Conservation (phyloP, 2,797 vertebrate genomes). For the Sebastes glaucus region DNA sequence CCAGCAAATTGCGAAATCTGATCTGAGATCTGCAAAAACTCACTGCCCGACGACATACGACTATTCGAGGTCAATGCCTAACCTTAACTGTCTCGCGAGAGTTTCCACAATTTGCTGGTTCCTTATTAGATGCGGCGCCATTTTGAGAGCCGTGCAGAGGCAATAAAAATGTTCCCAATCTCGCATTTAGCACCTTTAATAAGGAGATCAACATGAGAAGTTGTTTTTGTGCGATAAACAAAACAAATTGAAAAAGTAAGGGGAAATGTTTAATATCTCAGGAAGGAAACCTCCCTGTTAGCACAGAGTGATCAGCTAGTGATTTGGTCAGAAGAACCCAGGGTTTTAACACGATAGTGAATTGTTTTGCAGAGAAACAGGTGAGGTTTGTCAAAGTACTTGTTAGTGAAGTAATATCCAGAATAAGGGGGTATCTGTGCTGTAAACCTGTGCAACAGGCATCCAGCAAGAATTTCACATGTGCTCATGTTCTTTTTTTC, state of each 20-base stretch:
- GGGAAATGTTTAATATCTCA: neutral
- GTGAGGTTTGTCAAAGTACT: neutral
- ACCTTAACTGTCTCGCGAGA: no score
- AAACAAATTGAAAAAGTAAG: neutral
- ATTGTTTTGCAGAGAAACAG: neutral
- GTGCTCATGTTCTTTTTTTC: neutral
- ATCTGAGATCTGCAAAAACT: no score
- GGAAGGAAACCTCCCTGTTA: neutral
- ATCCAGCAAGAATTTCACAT: neutral
- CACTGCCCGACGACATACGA: no score
- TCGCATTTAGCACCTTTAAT: neutral
- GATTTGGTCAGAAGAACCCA: neutral
- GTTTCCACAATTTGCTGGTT: no score
- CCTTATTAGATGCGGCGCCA: fast-evolving
- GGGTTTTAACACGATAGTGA: neutral
- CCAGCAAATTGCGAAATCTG: no score
- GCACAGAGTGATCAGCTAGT: neutral
- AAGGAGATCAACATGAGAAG: neutral
- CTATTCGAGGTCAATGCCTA: no score
- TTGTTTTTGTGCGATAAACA: constrained; percentile 10
- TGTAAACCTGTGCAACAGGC: neutral
- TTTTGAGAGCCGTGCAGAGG: neutral
- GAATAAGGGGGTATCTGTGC: neutral
- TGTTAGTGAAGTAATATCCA: neutral
- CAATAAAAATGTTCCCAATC: neutral